Evolutionary conservation across 2,797 vertebrate species (phyloP), one percentile per base, ranked within the genome.

Genomic region (Acropternis orthonyx): DNA sequence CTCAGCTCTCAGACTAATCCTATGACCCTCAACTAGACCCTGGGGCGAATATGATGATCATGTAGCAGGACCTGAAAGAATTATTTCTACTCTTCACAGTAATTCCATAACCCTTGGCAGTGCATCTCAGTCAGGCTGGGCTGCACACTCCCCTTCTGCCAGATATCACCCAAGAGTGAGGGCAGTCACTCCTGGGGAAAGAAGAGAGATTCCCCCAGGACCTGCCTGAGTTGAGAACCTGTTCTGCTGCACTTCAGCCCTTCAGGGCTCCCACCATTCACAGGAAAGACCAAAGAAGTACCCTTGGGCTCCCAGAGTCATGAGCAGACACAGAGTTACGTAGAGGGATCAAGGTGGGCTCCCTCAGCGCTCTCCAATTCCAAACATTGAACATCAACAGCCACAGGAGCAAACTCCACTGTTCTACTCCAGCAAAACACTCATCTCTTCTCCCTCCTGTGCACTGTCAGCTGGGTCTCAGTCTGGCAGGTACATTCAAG

Each of bases 1-100:
- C 85, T 36, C 83, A 89, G 55, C 59, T 67, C 88, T 65, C 56
- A 79, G 91, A 48, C 32, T 80, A 72, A 63, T 36, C 84, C 63
- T 24, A 1, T 3, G 15, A 65, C 61, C 51, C 43, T 63, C 48
- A 34, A 41, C 26, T 52, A 67, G 41, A 41, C 19, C 71, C 86
- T 26, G 2, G 3, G 65, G n/a, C 36, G 14, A 55, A 59, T 17
- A 27, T 0, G 0, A 23, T n/a, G 54, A 72, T 55, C 12, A 3
- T 4, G 12, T 3, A 27, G 58, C 59, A 72, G 44, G 39, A 79
- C 21, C 81, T 24, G 46, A 63, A 37, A 75, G n/a, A 81, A 63
- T 41, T 82, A 44, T 30, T 88, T 73, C 65, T 77, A 6, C 44
- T 37, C 56, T 34, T 69, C 49, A 20, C 2, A 55, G 30, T 34